Conservation (phyloP, 2,888 invertebrate genomes). For the Drosophila conformis region DNA sequence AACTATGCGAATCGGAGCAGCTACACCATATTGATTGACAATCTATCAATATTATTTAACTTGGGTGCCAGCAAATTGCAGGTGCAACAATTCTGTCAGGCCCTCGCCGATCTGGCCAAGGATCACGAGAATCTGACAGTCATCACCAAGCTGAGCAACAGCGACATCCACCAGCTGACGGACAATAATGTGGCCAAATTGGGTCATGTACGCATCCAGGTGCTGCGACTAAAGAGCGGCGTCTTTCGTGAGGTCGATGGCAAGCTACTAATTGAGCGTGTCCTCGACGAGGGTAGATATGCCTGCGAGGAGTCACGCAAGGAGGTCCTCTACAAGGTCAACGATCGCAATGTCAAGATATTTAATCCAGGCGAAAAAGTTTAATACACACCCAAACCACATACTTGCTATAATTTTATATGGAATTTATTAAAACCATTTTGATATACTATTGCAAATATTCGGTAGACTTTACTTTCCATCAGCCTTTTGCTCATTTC, state of each 20-base stretch:
- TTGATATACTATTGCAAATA: constrained; percentile 42
- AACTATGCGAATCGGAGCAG: constrained; percentile 78
- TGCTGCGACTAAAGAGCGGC: constrained; percentile 90
- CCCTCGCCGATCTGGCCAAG: constrained; percentile 71
- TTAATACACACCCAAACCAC: constrained; percentile 30
- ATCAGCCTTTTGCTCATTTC: background rate
- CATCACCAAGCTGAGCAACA: constrained; percentile 87
- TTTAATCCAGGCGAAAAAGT: constrained; percentile 88
- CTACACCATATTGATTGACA: constrained; percentile 89
- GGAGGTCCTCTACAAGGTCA: constrained; percentile 88
- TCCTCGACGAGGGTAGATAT: constrained; percentile 68
- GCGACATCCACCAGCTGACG: constrained; percentile 87
- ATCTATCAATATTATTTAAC: constrained; percentile 90
- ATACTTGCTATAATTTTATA: constrained; percentile 42
- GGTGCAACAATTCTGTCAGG: constrained; percentile 77
- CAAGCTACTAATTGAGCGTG: constrained; percentile 85
- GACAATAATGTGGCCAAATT: constrained; percentile 88
- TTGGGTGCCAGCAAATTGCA: constrained; percentile 85
- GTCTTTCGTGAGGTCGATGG: constrained; percentile 91
- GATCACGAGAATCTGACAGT: constrained; percentile 85
- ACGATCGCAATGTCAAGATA: constrained; percentile 90
- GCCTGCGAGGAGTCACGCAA: constrained; percentile 76
- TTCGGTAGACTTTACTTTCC: constrained; percentile 7
- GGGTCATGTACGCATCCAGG: constrained; percentile 88
- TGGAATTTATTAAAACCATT: constrained; percentile 72